These are phyloP conservation scores for Eupithecia insigniata DNA, from an alignment of 2,888 invertebrate genomes.

Conservation along the genomic window DNA sequence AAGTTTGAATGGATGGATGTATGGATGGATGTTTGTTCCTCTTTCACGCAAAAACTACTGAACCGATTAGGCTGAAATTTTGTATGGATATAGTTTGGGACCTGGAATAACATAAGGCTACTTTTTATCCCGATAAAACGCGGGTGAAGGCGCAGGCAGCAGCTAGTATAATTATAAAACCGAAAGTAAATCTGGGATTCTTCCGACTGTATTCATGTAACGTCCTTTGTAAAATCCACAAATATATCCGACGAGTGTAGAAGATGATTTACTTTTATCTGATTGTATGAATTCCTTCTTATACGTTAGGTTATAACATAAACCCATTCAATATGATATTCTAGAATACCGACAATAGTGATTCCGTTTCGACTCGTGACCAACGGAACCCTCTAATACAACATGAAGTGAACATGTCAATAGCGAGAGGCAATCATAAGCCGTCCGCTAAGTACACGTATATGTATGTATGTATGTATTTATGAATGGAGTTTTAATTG, in stretches of 20 bases:
- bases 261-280: neutral
- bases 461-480: neutral
- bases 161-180: too few relatives aligned
- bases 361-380: neutral
- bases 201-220: too few relatives aligned
- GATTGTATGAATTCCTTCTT: neutral
- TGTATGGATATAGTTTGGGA: too few relatives aligned
- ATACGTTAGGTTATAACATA: too few relatives aligned
- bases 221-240: neutral
- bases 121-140: too few relatives aligned
- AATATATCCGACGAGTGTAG: neutral
- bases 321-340: neutral
- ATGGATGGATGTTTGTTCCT: too few relatives aligned
- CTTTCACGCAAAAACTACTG: too few relatives aligned
- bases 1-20: too few relatives aligned
- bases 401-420: constrained; percentile 4
- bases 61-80: too few relatives aligned
- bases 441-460: neutral
- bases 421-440: neutral
- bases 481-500: constrained; percentile 36
- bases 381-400: neutral
- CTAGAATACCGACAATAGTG: neutral
- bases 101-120: too few relatives aligned
- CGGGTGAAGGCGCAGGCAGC: too few relatives aligned
- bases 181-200: too few relatives aligned